phyloP scores from a whole-genome alignment of 2,888 invertebrate genomes.

The Girardia tigrina region DNA sequence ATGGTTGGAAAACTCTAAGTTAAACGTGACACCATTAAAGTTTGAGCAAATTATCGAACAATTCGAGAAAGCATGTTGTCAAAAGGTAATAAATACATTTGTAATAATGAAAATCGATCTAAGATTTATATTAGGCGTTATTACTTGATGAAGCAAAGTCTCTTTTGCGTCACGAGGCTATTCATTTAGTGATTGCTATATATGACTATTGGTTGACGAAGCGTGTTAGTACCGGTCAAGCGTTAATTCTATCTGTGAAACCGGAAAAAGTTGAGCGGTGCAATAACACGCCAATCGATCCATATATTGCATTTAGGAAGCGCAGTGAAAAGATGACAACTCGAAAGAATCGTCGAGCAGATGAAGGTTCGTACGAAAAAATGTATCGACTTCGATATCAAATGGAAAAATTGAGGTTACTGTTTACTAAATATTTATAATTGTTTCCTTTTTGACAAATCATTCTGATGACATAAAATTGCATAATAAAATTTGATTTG shows the following conservation, averaged over 20 bases:
- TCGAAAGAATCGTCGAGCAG: conserved; percentile 90
- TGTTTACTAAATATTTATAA: neutral
- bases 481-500: neutral
- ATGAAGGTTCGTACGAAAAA: conserved; percentile 95
- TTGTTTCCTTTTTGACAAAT: neutral
- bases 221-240: conserved; percentile 52
- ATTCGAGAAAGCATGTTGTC: conserved; percentile 86
- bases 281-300: conserved; percentile 63
- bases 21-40: conserved; percentile 61
- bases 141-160: conserved; percentile 76
- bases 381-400: conserved; percentile 55
- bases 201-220: conserved; percentile 99
- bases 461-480: conserved; percentile 2
- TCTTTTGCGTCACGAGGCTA: conserved; percentile 77
- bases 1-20: conserved; percentile 67
- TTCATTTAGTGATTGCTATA: conserved; percentile 72
- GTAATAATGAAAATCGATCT: neutral
- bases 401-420: conserved; percentile 28
- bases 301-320: conserved; percentile 88
- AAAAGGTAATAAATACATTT: conserved; percentile 56
- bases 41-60: conserved; percentile 99
- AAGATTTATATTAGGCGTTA: neutral
- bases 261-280: conserved; percentile 63
- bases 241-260: conserved; percentile 59
- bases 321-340: conserved; percentile 99